These are phyloP conservation scores for Sipha flava DNA, from an alignment of 1,140 invertebrate genomes.

Conservation along the genomic window DNA sequence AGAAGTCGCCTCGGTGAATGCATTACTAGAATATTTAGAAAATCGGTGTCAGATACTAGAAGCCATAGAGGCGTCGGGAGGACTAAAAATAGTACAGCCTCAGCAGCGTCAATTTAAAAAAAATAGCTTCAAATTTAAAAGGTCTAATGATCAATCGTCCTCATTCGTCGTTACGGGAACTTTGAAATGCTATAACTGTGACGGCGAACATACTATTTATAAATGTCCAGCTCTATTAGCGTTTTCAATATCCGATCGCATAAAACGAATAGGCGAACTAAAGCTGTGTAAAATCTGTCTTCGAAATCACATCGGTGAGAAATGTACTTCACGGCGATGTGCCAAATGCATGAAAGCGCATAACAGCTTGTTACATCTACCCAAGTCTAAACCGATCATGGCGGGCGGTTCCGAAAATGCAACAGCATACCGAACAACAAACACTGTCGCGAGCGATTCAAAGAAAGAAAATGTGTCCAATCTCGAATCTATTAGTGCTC, in stretches of 20 bases:
- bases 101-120: background rate
- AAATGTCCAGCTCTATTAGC: background rate
- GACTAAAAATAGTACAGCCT: background rate
- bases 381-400: background rate
- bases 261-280: background rate
- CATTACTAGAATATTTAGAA: background rate
- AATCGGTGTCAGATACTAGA: background rate
- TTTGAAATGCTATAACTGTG: background rate
- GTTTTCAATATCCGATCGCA: background rate
- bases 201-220: background rate
- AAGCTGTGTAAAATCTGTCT: background rate
- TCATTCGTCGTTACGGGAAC: background rate
- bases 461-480: background rate
- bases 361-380: background rate
- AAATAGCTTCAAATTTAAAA: background rate
- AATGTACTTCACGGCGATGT: background rate
- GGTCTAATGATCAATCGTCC: background rate
- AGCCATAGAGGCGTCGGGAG: background rate
- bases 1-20: background rate
- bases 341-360: background rate
- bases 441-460: background rate
- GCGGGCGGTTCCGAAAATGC: background rate
- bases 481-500: background rate
- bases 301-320: background rate
- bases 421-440: background rate